Base-by-base conservation (phyloP, 2,888 invertebrate genomes). In the Pardosa pseudoannulata region DNA sequence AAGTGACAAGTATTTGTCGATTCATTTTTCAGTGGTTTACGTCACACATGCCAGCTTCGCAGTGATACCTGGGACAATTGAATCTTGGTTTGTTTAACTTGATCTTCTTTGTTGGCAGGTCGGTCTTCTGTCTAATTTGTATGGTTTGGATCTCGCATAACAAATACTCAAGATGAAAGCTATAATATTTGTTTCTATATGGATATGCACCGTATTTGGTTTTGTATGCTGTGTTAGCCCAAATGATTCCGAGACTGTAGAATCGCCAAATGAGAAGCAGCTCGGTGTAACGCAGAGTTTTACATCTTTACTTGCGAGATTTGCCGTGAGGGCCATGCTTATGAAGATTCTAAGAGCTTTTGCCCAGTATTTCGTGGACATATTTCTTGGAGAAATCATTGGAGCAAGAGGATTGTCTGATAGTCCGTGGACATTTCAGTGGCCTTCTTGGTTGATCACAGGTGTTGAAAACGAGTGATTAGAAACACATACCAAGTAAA, bases 311-410 rank as follows among this genome's bases (percentile, higher is more conserved):
- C 9, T 82, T 16, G 13, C 83, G 5, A 46, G 73, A 16, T 23
- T 85, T 19, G 67, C 78, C 13, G 13, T 78, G 1, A 23, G 41
- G 56, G 13, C 23, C 9, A 13, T 85, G 68, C 13, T 78, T 16
- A 73, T 78, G 29, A 85, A 78, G 39, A 9, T 85, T 5, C 0
- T 73, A 7, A 32, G 78, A 68, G 29, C 83, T 13, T 56, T 73
- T 2, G 76, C 67, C 0, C 83, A 85, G 16, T 85, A 85, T 39
- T 85, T 85, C 16, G 68, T 73, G 9, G 83, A 85, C 32, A 50
- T 85, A 27, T 27, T 85, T n/a, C 31, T 85, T 16, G 68, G 29
- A 19, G 78, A 67, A 62, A 1, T 85, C 19, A 65, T 85, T 29
- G 50, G 65, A 19, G 67, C 67, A n/a, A 31, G 67, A 67, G 36